phyloP scores from a whole-genome alignment of 2,888 invertebrate species.

The Rhabditoides inermis region DNA sequence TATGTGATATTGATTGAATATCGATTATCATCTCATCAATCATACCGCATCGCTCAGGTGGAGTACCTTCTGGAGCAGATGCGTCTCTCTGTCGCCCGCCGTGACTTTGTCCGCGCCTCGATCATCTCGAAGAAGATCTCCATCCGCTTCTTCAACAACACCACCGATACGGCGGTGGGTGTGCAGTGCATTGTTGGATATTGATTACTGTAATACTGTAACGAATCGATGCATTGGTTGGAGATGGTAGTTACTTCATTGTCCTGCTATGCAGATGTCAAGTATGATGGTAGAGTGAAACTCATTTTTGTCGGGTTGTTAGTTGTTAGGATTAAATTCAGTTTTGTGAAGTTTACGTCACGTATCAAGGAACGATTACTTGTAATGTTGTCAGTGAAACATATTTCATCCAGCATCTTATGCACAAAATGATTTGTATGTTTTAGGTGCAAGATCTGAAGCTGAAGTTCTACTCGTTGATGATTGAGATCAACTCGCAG shows the following conservation, averaged over 20 bases:
- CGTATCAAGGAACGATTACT: too few relatives aligned
- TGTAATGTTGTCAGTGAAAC: neutral
- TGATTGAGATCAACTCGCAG: constrained; percentile 91
- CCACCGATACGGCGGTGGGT: constrained; percentile 23
- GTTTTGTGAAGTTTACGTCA: too few relatives aligned
- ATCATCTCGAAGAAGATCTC: constrained; percentile 98
- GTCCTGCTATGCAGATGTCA: too few relatives aligned
- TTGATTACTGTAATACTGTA: too few relatives aligned
- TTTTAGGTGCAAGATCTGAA: constrained; percentile 60
- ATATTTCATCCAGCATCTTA: neutral
- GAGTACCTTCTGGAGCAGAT: constrained; percentile 95
- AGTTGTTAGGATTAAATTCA: too few relatives aligned
- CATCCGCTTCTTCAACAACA: constrained; percentile 86
- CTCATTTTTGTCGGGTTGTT: too few relatives aligned
- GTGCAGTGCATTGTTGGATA: neutral
- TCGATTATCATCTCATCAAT: too few relatives aligned
- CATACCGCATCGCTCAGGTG: too few relatives aligned
- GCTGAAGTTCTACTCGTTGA: constrained; percentile 69
- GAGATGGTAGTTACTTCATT: too few relatives aligned
- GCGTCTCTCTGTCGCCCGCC: constrained; percentile 85
- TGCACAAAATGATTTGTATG: neutral
- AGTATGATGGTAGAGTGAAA: too few relatives aligned
- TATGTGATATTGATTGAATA: too few relatives aligned
- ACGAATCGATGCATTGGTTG: too few relatives aligned
- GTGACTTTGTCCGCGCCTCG: constrained; percentile 91